Conservation (phyloP, 2,113 vertebrate species). For the Anhinga rufa region DNA sequence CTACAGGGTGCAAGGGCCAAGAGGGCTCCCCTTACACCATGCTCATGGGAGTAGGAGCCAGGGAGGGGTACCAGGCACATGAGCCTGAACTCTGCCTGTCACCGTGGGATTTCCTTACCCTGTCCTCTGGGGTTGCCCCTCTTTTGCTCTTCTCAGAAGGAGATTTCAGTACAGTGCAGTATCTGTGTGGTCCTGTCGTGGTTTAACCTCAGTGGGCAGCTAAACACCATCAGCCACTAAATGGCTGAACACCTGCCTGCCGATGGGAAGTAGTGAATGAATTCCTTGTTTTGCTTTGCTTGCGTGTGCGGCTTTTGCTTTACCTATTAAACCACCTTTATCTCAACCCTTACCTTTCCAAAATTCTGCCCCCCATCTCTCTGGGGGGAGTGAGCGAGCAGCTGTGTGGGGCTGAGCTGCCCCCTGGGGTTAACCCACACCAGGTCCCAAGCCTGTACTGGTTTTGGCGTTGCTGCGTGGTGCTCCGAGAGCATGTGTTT, state of each 20-base stretch:
- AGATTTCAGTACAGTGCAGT: background rate
- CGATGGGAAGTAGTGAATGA: background rate
- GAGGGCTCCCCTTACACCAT: fast-evolving
- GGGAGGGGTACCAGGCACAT: background rate
- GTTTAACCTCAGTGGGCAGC: background rate
- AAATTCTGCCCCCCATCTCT: fast-evolving
- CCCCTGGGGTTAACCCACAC: background rate
- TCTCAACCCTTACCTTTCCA: background rate
- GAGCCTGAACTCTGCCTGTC: background rate
- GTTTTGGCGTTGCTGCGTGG: background rate
- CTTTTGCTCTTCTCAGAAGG: background rate
- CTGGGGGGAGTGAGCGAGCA: background rate
- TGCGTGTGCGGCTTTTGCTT: background rate
- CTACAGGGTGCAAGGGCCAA: background rate
- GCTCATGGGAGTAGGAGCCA: fast-evolving
- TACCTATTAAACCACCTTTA: background rate
- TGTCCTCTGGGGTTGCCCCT: background rate
- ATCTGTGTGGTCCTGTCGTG: background rate
- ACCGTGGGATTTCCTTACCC: background rate
- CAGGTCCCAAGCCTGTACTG: background rate
- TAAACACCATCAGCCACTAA: background rate
- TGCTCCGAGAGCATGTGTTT: fast-evolving
- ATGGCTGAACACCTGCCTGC: background rate
- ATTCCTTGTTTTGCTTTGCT: background rate
- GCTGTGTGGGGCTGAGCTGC: background rate